These are phyloP conservation scores for Hipposideros armiger DNA, from an alignment of 2,113 vertebrate species.

Conservation along the genomic window DNA sequence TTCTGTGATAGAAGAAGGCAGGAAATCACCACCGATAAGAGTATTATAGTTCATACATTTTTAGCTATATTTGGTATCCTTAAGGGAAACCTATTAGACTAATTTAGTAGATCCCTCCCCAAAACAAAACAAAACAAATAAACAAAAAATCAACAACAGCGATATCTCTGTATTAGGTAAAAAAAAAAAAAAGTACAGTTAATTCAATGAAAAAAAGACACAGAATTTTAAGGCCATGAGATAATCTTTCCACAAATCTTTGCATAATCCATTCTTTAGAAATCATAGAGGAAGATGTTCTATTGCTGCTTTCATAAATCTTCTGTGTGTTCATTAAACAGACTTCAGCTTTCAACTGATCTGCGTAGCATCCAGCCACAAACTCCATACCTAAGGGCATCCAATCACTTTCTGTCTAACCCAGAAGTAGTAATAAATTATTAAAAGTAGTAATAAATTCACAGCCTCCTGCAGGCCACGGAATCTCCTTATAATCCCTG, in stretches of 20 bases:
- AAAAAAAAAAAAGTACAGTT: not conserved
- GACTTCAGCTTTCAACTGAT: constrained; percentile 63
- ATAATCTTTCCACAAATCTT: constrained; percentile 50
- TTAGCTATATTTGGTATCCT: not conserved
- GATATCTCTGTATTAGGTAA: not conserved
- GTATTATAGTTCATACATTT: not conserved
- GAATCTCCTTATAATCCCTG: not conserved
- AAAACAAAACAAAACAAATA: too few relatives aligned
- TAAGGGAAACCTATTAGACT: not conserved
- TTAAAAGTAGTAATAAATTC: not conserved
- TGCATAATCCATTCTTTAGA: constrained; percentile 37
- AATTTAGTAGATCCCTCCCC: not conserved
- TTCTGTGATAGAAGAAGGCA: not conserved
- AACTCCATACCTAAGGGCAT: constrained; percentile 46
- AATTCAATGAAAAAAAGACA: not conserved
- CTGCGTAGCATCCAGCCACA: constrained; percentile 51
- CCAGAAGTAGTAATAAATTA: constrained; percentile 4
- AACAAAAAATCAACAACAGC: not conserved
- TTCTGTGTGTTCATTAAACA: constrained; percentile 60
- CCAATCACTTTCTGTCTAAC: constrained; percentile 37
- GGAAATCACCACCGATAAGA: not conserved
- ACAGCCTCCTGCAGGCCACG: constrained; percentile 26
- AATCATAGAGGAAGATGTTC: constrained; percentile 8
- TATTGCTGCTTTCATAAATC: constrained; percentile 61
- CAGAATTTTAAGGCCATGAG: not conserved